Conservation (phyloP, 1,140 invertebrate genomes). For the Acyrthosiphon pisum region DNA sequence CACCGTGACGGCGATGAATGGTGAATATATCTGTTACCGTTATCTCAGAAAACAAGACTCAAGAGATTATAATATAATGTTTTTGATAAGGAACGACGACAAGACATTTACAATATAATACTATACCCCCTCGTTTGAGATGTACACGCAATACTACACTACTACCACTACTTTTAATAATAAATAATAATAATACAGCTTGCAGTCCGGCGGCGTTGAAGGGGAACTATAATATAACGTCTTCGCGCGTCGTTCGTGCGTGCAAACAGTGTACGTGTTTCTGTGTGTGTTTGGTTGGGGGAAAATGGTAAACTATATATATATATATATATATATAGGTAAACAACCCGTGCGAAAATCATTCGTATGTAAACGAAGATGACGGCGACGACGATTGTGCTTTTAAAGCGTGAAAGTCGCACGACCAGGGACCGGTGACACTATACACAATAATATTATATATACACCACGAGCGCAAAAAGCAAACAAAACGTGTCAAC, state of each 20-base stretch:
- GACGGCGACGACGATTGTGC: conserved; percentile 29
- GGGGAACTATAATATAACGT: neutral
- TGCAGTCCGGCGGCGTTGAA: neutral
- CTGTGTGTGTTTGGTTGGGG: neutral
- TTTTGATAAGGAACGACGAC: neutral
- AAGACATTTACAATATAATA: neutral
- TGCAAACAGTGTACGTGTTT: neutral
- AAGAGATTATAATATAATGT: neutral
- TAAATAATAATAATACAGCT: neutral
- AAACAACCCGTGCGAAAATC: conserved; percentile 32
- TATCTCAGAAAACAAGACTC: neutral
- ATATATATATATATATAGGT: neutral
- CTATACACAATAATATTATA: neutral
- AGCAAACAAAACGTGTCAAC: conserved; percentile 52
- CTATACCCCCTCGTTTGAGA: neutral
- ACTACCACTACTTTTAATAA: neutral
- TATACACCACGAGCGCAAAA: neutral
- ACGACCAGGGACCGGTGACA: neutral
- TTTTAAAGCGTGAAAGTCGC: conserved; percentile 45
- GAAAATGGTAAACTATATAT: neutral
- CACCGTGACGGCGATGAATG: no score
- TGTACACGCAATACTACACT: neutral
- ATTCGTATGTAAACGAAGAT: conserved; percentile 24
- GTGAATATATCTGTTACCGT: neutral
- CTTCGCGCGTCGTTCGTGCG: neutral